A percentile compares a stretch with the other conserved stretches of the same genome.
phyloP scores from a whole-genome alignment of 2,888 invertebrate species.

The Trachelus stipa region DNA sequence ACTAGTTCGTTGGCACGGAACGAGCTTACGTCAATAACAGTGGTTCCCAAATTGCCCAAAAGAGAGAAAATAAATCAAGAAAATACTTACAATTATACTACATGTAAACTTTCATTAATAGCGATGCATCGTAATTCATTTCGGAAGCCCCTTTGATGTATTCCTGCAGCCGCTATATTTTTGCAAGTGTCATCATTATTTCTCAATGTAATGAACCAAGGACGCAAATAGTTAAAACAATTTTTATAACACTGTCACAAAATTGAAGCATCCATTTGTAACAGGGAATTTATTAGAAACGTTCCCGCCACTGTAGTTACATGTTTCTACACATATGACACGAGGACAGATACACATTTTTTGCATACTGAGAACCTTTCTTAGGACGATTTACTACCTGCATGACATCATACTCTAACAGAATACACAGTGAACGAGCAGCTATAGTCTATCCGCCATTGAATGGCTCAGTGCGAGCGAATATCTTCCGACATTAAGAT shows the following conservation, averaged over 20 bases:
- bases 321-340: not conserved
- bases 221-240: not conserved
- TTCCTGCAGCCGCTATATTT: not conserved
- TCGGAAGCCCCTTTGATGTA: not conserved
- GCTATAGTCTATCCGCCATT: not conserved
- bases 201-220: not conserved
- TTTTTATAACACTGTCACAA: not conserved
- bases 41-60: not conserved
- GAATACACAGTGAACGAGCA: not conserved
- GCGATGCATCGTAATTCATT: not conserved
- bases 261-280: not conserved
- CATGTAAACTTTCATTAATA: not conserved
- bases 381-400: constrained; percentile 19
- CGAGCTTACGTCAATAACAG: not conserved
- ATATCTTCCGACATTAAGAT: not conserved
- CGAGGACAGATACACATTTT: not conserved
- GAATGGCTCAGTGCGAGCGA: not conserved
- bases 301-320: not conserved
- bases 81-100: not conserved
- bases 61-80: not conserved
- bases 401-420: constrained; percentile 20
- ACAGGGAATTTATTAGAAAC: not conserved
- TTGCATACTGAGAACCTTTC: constrained; percentile 6
- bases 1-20: not conserved
- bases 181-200: not conserved